Evolutionary conservation across 2,797 vertebrate species (phyloP), one percentile per base, ranked within the genome.

Genomic region (Parauchenoglanis ngamensis): DNA sequence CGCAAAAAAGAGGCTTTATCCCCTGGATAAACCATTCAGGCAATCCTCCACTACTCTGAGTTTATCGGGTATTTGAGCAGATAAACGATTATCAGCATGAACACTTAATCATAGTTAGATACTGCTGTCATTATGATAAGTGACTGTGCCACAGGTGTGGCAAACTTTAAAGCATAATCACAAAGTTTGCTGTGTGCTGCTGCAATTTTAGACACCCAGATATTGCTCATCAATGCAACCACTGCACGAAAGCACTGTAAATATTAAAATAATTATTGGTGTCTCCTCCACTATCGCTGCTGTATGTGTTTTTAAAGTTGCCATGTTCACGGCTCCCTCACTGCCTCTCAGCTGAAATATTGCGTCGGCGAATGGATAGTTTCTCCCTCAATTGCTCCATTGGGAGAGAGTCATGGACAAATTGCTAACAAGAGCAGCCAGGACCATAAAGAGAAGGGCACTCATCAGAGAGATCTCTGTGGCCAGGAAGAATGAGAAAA

Each of bases 271-370:
- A 75, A 85, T 88, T 85, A 52, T 82, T 49, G 57, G 54, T 40
- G 75, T 84, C 76, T 59, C 28, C 65, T 78, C 84, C 65, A 28
- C 73, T 31, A 56, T 17, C 31, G 35, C 63, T 73, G 68, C 23
- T 44, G 46, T 40, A 1, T 23, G 84, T 67, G 88, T 25, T 81
- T 86, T 87, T 90, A 84, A 89, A 87, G 80, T 77, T 78, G 75
- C 61, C 54, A 75, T 88, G 54, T 79, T 87, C 78, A 23, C 28
- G 23, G 46, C 86, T 90, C 89, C 70, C 89, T 79, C 12, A 44
- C 73, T 78, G 59, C 79, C 89, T 86, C 89, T 90, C 77, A 91
- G 90, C 92, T 89, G 76, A 89, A 88, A 91, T 90, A 76, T 52
- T 75, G 52, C 79, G 40, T 87, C 84, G 80, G 68, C 23, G 76